phyloP scores from a whole-genome alignment of 1,140 invertebrate species.

The Venturia canescens region DNA sequence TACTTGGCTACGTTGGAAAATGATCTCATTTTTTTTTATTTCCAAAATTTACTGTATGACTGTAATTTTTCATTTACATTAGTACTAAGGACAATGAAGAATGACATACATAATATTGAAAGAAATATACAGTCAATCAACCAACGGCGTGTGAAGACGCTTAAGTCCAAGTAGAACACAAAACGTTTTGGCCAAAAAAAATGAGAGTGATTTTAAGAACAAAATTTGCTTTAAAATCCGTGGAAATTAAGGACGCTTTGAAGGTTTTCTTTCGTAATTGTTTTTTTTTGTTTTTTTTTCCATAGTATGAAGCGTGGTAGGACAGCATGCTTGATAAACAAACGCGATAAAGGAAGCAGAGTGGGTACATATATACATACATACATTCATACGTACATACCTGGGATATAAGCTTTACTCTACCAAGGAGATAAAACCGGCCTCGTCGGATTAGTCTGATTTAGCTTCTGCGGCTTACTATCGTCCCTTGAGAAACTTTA shows the following conservation, averaged over 20 bases:
- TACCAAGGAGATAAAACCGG: constrained; percentile 36
- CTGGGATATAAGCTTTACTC: not conserved
- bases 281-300: not conserved
- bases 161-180: too few species aligned
- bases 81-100: too few species aligned
- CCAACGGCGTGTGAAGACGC: too few species aligned
- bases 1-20: too few species aligned
- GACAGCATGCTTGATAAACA: constrained; percentile 1
- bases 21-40: too few species aligned
- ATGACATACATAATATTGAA: too few species aligned
- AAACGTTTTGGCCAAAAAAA: too few species aligned
- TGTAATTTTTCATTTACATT: too few species aligned
- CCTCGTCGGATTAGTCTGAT: constrained; percentile 50
- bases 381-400: not conserved
- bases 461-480: constrained; percentile 40
- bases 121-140: too few species aligned
- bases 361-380: not conserved
- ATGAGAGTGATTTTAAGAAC: too few species aligned
- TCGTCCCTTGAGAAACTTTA: constrained; percentile 3
- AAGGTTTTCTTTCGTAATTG: not conserved
- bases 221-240: not conserved
- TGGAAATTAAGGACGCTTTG: not conserved
- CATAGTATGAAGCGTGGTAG: not conserved
- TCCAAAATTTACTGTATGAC: too few species aligned
- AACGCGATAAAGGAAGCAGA: not conserved